phyloP scores from a whole-genome alignment of 2,797 vertebrate species.

The Paguma larvata region DNA sequence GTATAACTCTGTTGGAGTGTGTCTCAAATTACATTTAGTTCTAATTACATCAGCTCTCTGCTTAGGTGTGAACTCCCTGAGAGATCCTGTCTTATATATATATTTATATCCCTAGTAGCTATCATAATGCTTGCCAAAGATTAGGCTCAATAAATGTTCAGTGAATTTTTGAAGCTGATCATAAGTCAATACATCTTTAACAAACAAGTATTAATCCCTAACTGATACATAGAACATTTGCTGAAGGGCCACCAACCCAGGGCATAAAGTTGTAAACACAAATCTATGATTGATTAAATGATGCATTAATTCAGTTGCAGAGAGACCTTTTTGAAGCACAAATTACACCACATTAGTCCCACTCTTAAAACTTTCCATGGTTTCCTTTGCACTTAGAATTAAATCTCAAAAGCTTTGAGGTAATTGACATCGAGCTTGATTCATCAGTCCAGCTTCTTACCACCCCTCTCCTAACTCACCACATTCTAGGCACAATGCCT shows the following conservation, averaged over 20 bases:
- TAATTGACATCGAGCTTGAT: not conserved
- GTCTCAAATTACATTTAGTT: not conserved
- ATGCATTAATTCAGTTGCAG: not conserved
- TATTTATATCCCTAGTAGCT: not conserved
- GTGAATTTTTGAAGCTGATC: not conserved
- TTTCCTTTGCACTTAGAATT: not conserved
- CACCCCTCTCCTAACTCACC: not conserved
- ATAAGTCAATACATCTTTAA: conserved; percentile 23
- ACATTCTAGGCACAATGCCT: not conserved
- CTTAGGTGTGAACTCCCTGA: not conserved
- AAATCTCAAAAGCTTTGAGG: conserved; percentile 17
- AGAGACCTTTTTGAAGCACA: conserved; percentile 40
- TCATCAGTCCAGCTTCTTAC: not conserved
- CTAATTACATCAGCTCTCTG: not conserved
- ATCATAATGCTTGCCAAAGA: not conserved
- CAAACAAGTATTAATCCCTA: conserved; percentile 29
- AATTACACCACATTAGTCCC: not conserved
- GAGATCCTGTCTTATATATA: not conserved
- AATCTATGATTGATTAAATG: conserved; percentile 13
- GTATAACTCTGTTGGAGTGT: not conserved
- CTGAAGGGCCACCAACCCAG: not conserved
- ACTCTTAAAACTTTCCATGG: not conserved
- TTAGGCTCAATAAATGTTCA: conserved; percentile 20
- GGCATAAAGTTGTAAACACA: conserved; percentile 32
- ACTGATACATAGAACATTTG: not conserved